Percentiles rank a stretch among this genome's conserved stretches.
Conservation (phyloP, 2,888 invertebrate genomes). For the Malachius bipustulatus region DNA sequence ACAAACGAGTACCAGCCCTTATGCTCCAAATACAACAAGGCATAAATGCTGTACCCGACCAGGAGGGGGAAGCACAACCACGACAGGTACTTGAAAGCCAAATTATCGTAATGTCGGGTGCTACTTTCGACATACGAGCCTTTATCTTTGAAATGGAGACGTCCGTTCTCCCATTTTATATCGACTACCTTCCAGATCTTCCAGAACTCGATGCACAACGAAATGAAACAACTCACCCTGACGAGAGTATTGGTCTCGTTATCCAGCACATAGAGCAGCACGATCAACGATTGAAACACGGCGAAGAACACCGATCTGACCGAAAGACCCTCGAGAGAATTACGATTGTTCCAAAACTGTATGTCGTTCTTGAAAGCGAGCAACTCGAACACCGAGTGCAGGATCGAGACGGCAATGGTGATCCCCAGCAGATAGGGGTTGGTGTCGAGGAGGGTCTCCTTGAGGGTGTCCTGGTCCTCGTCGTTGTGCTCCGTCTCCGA, state of each 20-base stretch:
- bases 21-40: conserved; percentile 90
- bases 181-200: conserved; percentile 96
- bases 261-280: conserved; percentile 91
- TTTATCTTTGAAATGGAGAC: conserved; percentile 77
- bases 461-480: conserved; percentile 79
- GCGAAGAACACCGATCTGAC: conserved; percentile 97
- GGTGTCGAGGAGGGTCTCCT: conserved; percentile 92
- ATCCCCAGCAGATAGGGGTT: conserved; percentile 88
- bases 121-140: conserved; percentile 92
- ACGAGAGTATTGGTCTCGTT: conserved; percentile 98
- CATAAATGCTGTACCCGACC: conserved; percentile 88
- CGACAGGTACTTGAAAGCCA: conserved; percentile 93
- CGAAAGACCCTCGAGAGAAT: conserved; percentile 92
- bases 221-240: conserved; percentile 85
- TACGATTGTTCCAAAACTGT: conserved; percentile 98
- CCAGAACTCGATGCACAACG: conserved; percentile 95
- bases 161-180: conserved; percentile 69
- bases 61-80: conserved; percentile 93
- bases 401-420: conserved; percentile 82
- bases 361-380: conserved; percentile 99
- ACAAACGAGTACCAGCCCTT: conserved; percentile 99
- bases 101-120: conserved; percentile 84
- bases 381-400: conserved; percentile 96
- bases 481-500: conserved; percentile 67
- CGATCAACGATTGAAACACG: conserved; percentile 92